phyloP scores from a whole-genome alignment of 2,888 invertebrate genomes.

The Orthonevra nobilis region DNA sequence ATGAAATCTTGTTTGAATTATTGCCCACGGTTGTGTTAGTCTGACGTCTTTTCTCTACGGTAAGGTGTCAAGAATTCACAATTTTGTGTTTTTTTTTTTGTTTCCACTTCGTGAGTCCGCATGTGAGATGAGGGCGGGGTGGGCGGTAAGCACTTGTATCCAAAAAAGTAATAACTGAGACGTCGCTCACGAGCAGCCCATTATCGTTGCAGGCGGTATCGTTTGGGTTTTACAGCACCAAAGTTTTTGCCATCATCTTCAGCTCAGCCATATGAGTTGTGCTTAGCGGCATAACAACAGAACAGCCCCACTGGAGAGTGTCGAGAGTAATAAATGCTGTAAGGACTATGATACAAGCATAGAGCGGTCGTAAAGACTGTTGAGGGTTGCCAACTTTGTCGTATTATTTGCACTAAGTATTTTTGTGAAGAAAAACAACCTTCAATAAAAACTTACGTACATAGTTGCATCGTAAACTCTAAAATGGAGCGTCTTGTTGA shows the following conservation, averaged over 20 bases:
- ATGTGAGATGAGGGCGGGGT: not conserved
- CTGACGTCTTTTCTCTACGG: slow-evolving; percentile 39
- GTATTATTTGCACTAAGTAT: not conserved
- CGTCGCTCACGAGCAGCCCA: slow-evolving; percentile 63
- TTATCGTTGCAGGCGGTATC: slow-evolving; percentile 62
- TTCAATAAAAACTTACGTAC: no score
- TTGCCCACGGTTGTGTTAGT: slow-evolving; percentile 40
- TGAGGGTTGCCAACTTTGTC: slow-evolving; percentile 11
- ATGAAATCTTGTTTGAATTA: slow-evolving; percentile 65
- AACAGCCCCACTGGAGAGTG: not conserved
- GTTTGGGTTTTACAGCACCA: slow-evolving; percentile 58
- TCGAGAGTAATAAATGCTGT: slow-evolving; percentile 32
- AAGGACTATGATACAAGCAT: slow-evolving; percentile 17
- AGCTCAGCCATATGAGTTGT: slow-evolving; percentile 24
- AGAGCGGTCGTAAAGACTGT: slow-evolving; percentile 5
- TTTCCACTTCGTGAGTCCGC: not conserved
- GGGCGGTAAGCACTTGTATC: not conserved
- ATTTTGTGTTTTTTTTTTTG: slow-evolving; percentile 1
- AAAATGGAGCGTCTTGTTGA: no score
- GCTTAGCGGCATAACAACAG: slow-evolving; percentile 5
- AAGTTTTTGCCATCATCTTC: slow-evolving; percentile 31
- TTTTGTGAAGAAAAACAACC: slow-evolving; percentile 4
- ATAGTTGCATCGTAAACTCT: no score
- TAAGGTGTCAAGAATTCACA: slow-evolving; percentile 62
- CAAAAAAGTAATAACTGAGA: slow-evolving; percentile 49